Percentiles rank a stretch among this genome's conserved stretches.
phyloP scores from a whole-genome alignment of 1,140 invertebrate genomes.

The Leucophenga varia region DNA sequence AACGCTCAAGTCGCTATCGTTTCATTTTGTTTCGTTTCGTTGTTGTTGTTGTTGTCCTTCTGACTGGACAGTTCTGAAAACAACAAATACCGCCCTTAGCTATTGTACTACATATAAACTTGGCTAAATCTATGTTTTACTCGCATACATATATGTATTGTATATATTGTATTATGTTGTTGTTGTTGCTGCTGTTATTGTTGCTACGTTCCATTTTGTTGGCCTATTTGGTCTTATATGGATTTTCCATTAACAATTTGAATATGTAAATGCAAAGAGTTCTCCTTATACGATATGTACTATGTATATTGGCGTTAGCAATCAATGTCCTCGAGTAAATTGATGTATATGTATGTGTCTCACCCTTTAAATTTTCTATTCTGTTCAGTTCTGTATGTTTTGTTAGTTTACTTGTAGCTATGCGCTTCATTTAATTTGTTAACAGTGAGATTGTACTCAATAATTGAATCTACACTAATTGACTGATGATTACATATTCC shows the following conservation, averaged over 20 bases:
- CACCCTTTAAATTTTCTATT: no score
- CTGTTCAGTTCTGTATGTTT: no score
- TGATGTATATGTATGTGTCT: slow-evolving; percentile 23
- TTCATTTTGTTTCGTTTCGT: neutral
- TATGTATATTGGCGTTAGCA: neutral
- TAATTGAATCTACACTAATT: slow-evolving; percentile 54
- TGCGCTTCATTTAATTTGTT: slow-evolving; percentile 54
- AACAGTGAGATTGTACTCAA: slow-evolving; percentile 54
- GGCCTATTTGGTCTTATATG: slow-evolving; percentile 24
- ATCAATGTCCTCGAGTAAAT: slow-evolving; percentile 6
- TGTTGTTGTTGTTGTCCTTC: slow-evolving; percentile 14
- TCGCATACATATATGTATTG: no score
- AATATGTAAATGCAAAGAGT: slow-evolving; percentile 43
- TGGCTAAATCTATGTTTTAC: no score
- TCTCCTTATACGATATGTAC: neutral
- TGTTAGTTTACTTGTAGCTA: slow-evolving; percentile 38
- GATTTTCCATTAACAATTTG: slow-evolving; percentile 54
- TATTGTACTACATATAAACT: no score
- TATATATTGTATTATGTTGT: no score
- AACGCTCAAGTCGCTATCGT: neutral
- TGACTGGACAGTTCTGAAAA: slow-evolving; percentile 2
- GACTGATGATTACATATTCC: slow-evolving; percentile 54
- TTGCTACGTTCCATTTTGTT: neutral
- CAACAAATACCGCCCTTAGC: no score
- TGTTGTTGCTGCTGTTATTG: no score